Percentiles rank a stretch among this genome's conserved stretches.
Conservation (phyloP, 1,140 invertebrate genomes). For the Tetramorium alpestre region DNA sequence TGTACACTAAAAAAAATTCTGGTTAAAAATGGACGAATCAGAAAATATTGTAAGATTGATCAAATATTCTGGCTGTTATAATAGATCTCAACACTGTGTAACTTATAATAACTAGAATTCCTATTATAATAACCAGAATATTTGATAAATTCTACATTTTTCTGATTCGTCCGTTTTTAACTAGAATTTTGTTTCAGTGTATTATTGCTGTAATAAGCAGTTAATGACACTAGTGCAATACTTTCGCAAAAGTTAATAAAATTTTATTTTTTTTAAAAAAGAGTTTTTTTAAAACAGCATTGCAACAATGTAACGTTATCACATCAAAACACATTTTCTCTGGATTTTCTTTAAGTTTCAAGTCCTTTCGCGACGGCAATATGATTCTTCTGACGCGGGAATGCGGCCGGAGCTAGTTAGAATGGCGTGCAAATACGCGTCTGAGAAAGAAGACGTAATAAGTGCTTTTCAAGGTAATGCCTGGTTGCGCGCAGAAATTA, state of each 20-base stretch:
- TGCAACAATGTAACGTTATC: background rate
- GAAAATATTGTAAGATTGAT: too few species aligned
- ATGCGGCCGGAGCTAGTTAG: constrained; percentile 28
- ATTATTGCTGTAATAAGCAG: background rate
- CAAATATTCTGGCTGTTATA: too few species aligned
- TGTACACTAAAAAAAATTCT: too few species aligned
- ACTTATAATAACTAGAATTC: too few species aligned
- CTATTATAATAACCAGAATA: too few species aligned
- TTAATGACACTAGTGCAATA: background rate
- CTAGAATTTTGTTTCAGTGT: too few species aligned
- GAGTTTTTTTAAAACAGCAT: background rate
- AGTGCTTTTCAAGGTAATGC: constrained; percentile 47
- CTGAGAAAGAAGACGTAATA: constrained; percentile 58
- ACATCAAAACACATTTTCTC: background rate
- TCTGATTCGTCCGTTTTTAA: too few species aligned
- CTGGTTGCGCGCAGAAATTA: constrained; percentile 47
- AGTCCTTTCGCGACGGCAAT: constrained; percentile 12
- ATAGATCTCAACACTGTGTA: too few species aligned
- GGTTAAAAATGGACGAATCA: too few species aligned
- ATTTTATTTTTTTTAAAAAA: background rate
- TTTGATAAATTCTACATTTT: too few species aligned
- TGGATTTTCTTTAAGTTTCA: background rate
- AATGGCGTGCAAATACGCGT: constrained; percentile 55
- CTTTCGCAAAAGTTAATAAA: background rate
- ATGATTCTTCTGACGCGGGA: constrained; percentile 6